phyloP scores from a whole-genome alignment of 2,888 invertebrate genomes.

The Drosophila gaucha region DNA sequence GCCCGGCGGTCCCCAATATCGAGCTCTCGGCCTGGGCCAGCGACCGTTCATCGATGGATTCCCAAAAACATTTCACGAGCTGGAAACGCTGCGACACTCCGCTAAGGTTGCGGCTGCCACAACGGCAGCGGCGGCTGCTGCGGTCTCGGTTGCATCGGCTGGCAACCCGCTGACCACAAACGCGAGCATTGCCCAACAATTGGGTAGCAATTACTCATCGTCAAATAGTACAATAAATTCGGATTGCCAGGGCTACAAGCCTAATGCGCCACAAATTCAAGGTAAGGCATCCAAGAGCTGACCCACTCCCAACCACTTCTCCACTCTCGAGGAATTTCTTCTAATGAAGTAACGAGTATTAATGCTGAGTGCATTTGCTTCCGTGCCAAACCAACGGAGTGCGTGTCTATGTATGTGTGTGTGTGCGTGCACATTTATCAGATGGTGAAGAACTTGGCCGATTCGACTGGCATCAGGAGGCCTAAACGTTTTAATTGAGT shows the following conservation, averaged over 20 bases:
- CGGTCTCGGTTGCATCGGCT: slow-evolving; percentile 52
- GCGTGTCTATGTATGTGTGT: slow-evolving; percentile 1
- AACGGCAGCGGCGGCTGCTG: slow-evolving; percentile 73
- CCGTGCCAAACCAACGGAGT: slow-evolving; percentile 1
- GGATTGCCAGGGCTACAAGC: slow-evolving; percentile 88
- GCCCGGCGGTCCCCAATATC: slow-evolving; percentile 88
- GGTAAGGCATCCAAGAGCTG: slow-evolving; percentile 71
- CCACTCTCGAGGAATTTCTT: neutral
- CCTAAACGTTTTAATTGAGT: slow-evolving; percentile 69
- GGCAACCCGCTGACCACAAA: slow-evolving; percentile 60
- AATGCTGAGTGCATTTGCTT: slow-evolving; percentile 20
- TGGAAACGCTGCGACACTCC: slow-evolving; percentile 89
- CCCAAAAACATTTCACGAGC: slow-evolving; percentile 88
- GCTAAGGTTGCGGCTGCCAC: slow-evolving; percentile 81
- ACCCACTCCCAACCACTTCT: neutral
- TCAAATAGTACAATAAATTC: slow-evolving; percentile 84
- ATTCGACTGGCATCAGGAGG: slow-evolving; percentile 53
- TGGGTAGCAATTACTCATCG: slow-evolving; percentile 83
- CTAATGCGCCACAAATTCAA: slow-evolving; percentile 86
- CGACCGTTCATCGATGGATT: slow-evolving; percentile 89
- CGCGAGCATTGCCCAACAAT: slow-evolving; percentile 66
- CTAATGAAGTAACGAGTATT: slow-evolving; percentile 27
- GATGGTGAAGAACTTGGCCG: slow-evolving; percentile 4
- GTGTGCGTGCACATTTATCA: neutral
- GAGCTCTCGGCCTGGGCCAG: slow-evolving; percentile 90